Conservation (phyloP, 2,888 invertebrate genomes). For the Dryocosmus kuriphilus region DNA sequence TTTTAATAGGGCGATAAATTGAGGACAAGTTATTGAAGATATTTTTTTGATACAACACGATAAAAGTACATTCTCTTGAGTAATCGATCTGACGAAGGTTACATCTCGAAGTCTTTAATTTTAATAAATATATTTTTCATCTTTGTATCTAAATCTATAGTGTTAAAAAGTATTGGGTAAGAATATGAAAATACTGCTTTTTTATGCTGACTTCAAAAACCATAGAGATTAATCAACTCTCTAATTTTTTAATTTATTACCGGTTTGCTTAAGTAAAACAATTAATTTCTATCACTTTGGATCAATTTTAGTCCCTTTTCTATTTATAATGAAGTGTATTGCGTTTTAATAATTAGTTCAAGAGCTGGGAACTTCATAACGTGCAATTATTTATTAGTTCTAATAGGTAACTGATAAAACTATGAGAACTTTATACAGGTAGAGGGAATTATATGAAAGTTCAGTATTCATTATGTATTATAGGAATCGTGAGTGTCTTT, state of each 20-base stretch:
- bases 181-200: background rate
- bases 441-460: slow-evolving; percentile 8
- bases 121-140: background rate
- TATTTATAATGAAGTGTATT: background rate
- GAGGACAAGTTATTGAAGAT: slow-evolving; percentile 18
- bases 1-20: slow-evolving; percentile 12
- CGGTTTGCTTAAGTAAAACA: background rate
- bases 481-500: background rate
- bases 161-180: background rate
- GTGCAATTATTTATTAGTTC: slow-evolving; percentile 7
- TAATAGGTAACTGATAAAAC: background rate
- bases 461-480: slow-evolving; percentile 16
- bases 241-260: background rate
- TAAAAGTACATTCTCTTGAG: background rate
- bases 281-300: too few relatives aligned
- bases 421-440: background rate
- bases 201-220: background rate
- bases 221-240: background rate
- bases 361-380: background rate
- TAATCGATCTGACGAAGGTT: background rate
- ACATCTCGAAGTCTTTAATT: background rate
- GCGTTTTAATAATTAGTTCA: background rate
- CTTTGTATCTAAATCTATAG: background rate
- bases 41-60: background rate
- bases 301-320: background rate